Base-by-base conservation (phyloP, 2,888 invertebrate species). In the Dione juno region DNA sequence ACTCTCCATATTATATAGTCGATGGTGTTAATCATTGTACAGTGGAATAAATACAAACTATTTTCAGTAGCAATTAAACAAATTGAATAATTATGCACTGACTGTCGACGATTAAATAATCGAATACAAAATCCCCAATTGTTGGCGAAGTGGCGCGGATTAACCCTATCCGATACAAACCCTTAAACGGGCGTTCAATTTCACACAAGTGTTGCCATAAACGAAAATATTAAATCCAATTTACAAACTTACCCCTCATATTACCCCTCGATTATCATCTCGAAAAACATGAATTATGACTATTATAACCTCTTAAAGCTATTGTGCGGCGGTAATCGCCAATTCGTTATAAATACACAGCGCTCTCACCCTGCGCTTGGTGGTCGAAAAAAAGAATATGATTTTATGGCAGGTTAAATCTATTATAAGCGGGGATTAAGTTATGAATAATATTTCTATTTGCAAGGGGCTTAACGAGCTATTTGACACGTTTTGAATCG, bases 171-270 rank as follows among this genome's bases (percentile, higher is more conserved):
- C 77, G 73, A 78, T 74, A 69, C 73, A 81, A 83, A 82, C 90
- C 86, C 92, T 90, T 86, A 84, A 88, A 80, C 80, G 87, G 83
- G 87, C 90, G 88, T 90, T 85, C 92, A 91, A 93, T 92, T 93
- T 92, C 92, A 90, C 92, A 92, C 87, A 85, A 90, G 85, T 87
- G 89, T 88, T 88, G 79, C 88, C 81, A 87, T 88, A 88, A 88
- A 89, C 84, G 86, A 87, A 92, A 93, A 92, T 92, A 93, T 92
- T 92, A 90, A 90, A 92, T 93, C 93, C 92, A 93, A 92, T 92
- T 90, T 88, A 87, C 82, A 75, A 84, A 85, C 86, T 83, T 84
- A 86, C 87, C 87, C 87, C 82, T 83, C 77, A 79, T 69, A 76
- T 72, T 81, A 82, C 88, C 90, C 90, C 87, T 84, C 88, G 86